Base-by-base conservation (phyloP, 1,140 invertebrate genomes). In the Tetramorium simillimum region DNA sequence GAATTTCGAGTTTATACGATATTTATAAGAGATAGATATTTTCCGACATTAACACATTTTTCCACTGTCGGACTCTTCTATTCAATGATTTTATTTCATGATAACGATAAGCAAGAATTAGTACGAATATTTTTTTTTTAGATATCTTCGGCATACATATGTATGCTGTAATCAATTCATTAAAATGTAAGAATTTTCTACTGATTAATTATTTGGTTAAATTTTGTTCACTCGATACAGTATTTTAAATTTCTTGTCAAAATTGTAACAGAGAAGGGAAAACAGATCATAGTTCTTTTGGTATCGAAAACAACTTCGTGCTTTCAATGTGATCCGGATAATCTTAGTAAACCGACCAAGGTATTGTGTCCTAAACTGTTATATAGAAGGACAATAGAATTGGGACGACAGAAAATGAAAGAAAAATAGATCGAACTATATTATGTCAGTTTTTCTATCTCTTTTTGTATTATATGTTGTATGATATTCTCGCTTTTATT, bases 271-370 rank as follows among this genome's bases (percentile, higher is more conserved):
- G 72, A 85, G 78, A 62, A 89, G 56, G 60, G 49, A 86, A 89
- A 89, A 80, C 87, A 81, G 69, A 86, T 81, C 62, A 53, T 46
- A 24, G 77, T 72, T 89, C 67, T 78, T 77, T 28, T 49, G 21
- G 10, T 58, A 81, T 81, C 67, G 67, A 73, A 84, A 62, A 24
- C 63, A 73, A 75, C 62, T 90, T 86, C 63, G 88, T 89, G 77
- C 70, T 72, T 77, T 37, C 84, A 53, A 1, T 53, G 43, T 87
- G 88, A 90, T 90, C 85, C 85, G 51, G 89, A 85, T 89, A 90
- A 90, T 90, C 89, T 89, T 56, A 76, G 65, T 73, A 75, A 87
- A 73, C 78, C 85, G 72, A 24, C 56, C 16, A 73, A 86, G 88
- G 49, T 62, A 89, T 86, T 86, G 6, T 69, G 24, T 14, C 40